Evolutionary conservation across 2,888 invertebrate species (phyloP), one percentile per base, ranked within the genome.

Genomic region (Xestobium rufovillosum): DNA sequence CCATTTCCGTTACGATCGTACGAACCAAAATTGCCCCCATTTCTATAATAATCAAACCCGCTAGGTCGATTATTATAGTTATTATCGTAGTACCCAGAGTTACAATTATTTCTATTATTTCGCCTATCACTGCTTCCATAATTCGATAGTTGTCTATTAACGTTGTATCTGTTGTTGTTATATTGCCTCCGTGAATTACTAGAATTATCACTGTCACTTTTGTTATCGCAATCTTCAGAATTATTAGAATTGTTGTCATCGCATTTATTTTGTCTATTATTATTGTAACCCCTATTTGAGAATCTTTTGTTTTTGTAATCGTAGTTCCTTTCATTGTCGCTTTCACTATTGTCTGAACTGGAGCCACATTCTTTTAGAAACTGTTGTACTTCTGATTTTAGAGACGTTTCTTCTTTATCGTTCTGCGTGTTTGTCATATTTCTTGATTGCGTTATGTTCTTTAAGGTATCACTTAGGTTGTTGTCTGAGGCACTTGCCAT

Each of bases 311-410:
- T 19, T 6, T 19, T 19, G n/a, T 19, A 19, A n/a, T 19, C n/a
- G 6, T n/a, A 8, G n/a, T 19, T 19, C 23, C 23, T 19, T 8
- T 34, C 34, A 11, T 34, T 15, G 8, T 23, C 26, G 10, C 9
- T 27, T 11, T 29, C 36, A 6, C 23, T 10, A 10, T 39, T 36
- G 8, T 32, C 30, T 10, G 17, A 31, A 1, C 46, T 41, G 17
- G 38, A 36, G 3, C 55, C 57, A 33, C 60, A 61, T 45, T 57
- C 57, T 32, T 43, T 48, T 14, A 59, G n/a, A 11, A 49, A 47
- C 39, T 56, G 56, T 31, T 43, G 44, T 4, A 59, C 48, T 44
- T 60, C 57, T 28, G 35, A 43, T 43, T 49, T 56, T 10, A 61
- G 37, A 13, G 45, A 30, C 27, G 48, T 45, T 8, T 42, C 49